Evolutionary conservation across 2,113 vertebrate genomes (phyloP), one percentile per base, ranked within the genome.

Genomic region (Myrmophylax atrothorax): DNA sequence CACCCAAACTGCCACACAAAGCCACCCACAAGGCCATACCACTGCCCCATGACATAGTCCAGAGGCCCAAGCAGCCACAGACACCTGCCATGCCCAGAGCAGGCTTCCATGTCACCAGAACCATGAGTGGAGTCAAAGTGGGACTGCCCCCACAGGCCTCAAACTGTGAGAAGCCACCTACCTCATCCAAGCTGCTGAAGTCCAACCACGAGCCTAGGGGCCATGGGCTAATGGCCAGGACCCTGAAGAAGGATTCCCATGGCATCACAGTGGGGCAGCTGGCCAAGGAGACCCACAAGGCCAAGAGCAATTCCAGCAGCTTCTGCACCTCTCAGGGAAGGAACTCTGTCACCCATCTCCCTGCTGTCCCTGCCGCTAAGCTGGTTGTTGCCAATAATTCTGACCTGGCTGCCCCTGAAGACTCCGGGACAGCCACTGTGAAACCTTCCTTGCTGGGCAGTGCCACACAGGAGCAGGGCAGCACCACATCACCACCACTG

Each of bases 401-500:
- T 62, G 55, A 47, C n/a, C 53, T 53, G 38, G 69, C 78, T 9
- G 94, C 60, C 31, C 83, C 94, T 3, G 96, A 96, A 28, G 98
- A 98, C 56, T 59, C 97, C 37, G 98, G 97, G 82, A 81, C 18
- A 14, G 91, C 47, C 9, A 98, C 98, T 87, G 79, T 94, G 13
- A 98, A 98, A 94, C 52, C 97, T 33, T 98, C 97, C 0, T 82
- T 70, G 8, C 92, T 97, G 76, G 97, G 96, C 83, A 97, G 94
- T 17, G 4, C 98, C 2, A 2, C 95, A 1, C 70, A 96, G 3
- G 98, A 98, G 92, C 91, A 68, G 64, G 89, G 97, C 86, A 98
- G 96, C 96, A 92, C 97, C 95, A 98, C 95, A 94, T 98, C 99
- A 4, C 98, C 99, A 0, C 98, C 99, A 7, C 99, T 98, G 11